Evolutionary conservation across 2,113 vertebrate genomes (phyloP).

Genomic region (Cacatua alba): DNA sequence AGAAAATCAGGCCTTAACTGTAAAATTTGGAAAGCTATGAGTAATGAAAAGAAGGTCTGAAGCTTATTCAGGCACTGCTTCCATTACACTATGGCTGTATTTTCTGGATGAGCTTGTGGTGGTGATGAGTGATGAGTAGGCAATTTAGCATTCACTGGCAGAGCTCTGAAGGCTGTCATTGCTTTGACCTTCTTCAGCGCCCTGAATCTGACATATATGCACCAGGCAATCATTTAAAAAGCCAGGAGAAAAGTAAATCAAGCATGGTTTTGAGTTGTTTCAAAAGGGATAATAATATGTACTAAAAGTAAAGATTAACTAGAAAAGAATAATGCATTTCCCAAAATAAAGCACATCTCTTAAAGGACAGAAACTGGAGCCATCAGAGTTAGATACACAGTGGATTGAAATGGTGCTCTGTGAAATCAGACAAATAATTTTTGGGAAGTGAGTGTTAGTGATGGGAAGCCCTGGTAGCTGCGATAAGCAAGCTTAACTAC

Average conservation of each 20-base stretch:
- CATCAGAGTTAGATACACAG: neutral
- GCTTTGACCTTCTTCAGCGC: neutral
- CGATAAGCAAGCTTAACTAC: neutral
- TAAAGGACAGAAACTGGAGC: neutral
- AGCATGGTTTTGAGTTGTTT: neutral
- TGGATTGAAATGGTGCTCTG: neutral
- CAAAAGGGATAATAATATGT: neutral
- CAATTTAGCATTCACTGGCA: neutral
- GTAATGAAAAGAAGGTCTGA: neutral
- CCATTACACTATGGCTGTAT: neutral
- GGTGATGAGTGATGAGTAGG: neutral
- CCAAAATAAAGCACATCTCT: neutral
- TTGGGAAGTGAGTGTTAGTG: neutral
- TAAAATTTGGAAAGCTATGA: conserved; percentile 6
- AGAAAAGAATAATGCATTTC: neutral
- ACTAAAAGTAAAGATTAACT: neutral
- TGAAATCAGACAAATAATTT: neutral
- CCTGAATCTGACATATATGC: neutral
- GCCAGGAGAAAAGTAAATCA: conserved; percentile 1
- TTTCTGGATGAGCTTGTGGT: conserved; percentile 44
- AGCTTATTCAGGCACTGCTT: conserved; percentile 23
- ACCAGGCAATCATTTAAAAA: conserved; percentile 8
- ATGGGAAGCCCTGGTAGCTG: conserved; percentile 18
- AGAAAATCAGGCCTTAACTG: conserved; percentile 5
- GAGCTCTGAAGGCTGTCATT: neutral